Percentiles rank a stretch among this genome's conserved stretches.
Evolutionary conservation across 2,797 vertebrate species (phyloP).

Genomic region (Decapterus maruadsi): DNA sequence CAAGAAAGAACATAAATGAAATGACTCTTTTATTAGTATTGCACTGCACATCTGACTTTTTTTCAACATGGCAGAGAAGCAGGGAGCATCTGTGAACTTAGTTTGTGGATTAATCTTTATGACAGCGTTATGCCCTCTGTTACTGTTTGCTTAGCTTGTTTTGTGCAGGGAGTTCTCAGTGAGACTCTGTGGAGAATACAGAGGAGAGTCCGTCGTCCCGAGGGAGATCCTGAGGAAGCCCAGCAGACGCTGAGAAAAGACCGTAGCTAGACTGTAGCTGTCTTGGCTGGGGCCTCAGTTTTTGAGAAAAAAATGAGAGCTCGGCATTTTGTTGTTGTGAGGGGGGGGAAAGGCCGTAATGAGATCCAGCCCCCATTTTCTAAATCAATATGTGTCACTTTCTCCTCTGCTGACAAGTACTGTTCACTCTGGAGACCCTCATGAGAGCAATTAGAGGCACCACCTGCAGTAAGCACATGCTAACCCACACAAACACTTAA

Average conservation of each 20-base stretch:
- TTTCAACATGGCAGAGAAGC: neutral
- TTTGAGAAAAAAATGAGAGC: conserved; percentile 52
- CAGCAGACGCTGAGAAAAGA: conserved; percentile 48
- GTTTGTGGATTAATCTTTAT: conserved; percentile 6
- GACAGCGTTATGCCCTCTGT: conserved; percentile 4
- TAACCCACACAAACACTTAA: conserved; percentile 2
- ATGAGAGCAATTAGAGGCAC: conserved; percentile 71
- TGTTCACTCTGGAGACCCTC: conserved; percentile 63
- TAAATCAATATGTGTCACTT: conserved; percentile 71
- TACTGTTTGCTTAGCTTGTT: neutral
- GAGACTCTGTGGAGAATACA: conserved; percentile 15
- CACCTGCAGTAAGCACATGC: conserved; percentile 53
- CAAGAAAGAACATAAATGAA: neutral
- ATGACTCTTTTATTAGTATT: neutral
- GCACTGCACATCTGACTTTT: neutral
- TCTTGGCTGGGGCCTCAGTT: conserved; percentile 21
- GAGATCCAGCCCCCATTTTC: conserved; percentile 65
- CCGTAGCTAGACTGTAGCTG: conserved; percentile 41
- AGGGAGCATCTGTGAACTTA: neutral
- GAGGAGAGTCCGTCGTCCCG: conserved; percentile 18
- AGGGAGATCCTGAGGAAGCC: conserved; percentile 39
- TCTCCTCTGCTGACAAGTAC: conserved; percentile 58
- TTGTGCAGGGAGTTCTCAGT: conserved; percentile 8
- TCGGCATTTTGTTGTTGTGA: conserved; percentile 41
- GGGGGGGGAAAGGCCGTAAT: conserved; percentile 54